Evolutionary conservation across 2,113 vertebrate genomes (phyloP).

Genomic region (Elachura formosa): DNA sequence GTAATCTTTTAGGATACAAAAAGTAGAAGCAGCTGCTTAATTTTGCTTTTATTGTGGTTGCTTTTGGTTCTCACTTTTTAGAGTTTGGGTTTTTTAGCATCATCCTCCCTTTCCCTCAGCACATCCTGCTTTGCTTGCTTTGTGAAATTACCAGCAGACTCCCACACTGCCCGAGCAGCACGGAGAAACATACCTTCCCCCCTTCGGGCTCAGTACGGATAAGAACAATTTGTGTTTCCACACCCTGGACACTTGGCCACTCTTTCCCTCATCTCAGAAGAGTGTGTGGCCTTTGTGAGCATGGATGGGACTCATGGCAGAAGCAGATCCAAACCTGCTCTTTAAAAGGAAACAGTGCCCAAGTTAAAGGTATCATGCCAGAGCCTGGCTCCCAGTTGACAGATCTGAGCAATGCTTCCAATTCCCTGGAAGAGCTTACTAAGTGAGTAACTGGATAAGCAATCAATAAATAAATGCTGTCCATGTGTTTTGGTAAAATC

Average conservation of each 20-base stretch:
- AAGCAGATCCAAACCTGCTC: fast-evolving
- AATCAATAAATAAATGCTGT: neutral
- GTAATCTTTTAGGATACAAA: neutral
- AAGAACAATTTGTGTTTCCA: neutral
- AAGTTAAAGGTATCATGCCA: neutral
- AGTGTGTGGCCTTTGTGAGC: neutral
- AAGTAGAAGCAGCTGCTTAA: neutral
- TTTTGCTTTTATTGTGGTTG: neutral
- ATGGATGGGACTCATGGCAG: neutral
- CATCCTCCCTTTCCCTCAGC: neutral
- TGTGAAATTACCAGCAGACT: neutral
- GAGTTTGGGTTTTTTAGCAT: neutral
- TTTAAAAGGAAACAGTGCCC: fast-evolving
- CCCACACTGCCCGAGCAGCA: neutral
- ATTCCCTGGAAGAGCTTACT: neutral
- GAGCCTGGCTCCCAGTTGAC: neutral
- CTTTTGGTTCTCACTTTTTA: neutral
- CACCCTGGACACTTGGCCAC: neutral
- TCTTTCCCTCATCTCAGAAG: neutral
- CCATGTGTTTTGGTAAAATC: neutral
- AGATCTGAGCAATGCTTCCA: neutral
- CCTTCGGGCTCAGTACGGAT: neutral
- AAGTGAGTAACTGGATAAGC: neutral
- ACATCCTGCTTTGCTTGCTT: neutral
- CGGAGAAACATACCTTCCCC: neutral